Conservation (phyloP, 2,113 vertebrate species). For the Synodontis membranacea region DNA sequence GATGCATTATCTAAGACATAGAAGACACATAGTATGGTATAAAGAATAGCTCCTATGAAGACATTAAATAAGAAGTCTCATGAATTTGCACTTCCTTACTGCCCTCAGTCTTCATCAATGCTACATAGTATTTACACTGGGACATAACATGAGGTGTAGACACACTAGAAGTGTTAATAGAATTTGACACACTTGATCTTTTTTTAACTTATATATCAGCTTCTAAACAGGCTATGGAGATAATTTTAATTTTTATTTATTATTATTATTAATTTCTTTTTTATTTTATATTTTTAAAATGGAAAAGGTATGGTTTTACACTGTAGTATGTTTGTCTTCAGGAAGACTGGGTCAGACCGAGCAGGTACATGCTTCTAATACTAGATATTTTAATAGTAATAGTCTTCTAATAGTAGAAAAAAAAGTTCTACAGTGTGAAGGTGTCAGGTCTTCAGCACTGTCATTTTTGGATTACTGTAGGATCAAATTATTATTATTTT, state of each 20-base stretch:
- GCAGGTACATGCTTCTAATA: not conserved
- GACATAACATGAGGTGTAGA: not conserved
- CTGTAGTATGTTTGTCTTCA: not conserved
- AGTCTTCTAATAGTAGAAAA: not conserved
- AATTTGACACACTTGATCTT: not conserved
- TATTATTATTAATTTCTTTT: too few species aligned
- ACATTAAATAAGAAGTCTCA: not conserved
- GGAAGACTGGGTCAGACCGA: not conserved
- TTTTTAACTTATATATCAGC: too few species aligned
- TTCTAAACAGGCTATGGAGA: not conserved
- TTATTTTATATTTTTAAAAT: too few species aligned
- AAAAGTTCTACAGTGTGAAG: not conserved
- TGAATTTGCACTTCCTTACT: not conserved
- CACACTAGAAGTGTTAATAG: not conserved
- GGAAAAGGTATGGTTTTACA: not conserved
- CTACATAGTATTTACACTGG: not conserved
- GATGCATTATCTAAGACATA: not conserved
- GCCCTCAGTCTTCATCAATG: not conserved
- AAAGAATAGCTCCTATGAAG: conserved; percentile 1
- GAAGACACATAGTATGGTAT: not conserved
- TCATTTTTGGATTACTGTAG: not conserved
- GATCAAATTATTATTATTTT: conserved; percentile 28
- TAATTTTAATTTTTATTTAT: too few species aligned
- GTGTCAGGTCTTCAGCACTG: not conserved
- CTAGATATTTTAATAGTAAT: too few species aligned